phyloP scores from a whole-genome alignment of 2,797 vertebrate species.

The Falco columbarius region DNA sequence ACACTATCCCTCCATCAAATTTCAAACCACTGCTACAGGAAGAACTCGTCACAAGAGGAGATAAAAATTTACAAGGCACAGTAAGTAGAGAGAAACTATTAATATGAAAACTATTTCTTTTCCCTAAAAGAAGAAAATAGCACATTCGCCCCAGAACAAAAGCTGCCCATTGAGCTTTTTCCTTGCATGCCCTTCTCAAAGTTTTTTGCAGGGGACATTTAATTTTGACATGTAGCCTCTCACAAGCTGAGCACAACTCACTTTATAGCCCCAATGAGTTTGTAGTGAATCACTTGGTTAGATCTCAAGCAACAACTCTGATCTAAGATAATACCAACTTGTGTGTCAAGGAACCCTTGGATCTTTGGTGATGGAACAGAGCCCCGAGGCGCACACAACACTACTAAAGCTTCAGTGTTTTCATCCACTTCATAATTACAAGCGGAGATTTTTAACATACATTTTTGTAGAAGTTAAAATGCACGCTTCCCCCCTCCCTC shows the following conservation, averaged over 20 bases:
- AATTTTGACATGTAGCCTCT: background rate
- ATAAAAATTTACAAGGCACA: rapidly evolving
- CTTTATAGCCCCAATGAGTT: background rate
- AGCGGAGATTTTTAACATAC: background rate
- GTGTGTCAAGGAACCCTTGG: conserved; percentile 18
- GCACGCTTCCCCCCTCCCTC: too few species aligned
- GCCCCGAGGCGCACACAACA: background rate
- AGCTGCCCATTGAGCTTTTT: background rate
- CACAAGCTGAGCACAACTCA: background rate
- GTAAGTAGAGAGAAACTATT: background rate
- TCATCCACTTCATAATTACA: background rate
- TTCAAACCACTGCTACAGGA: background rate
- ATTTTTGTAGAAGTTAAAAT: background rate
- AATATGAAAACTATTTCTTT: background rate
- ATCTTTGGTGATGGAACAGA: conserved; percentile 2
- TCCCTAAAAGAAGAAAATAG: background rate
- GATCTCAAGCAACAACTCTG: background rate
- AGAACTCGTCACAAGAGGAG: background rate
- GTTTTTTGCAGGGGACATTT: background rate
- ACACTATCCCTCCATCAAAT: background rate
- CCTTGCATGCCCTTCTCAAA: background rate
- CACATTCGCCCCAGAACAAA: background rate
- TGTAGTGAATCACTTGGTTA: background rate
- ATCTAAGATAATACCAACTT: background rate
- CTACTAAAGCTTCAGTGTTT: background rate